A percentile compares a stretch with the other conserved stretches of the same genome.
phyloP scores from a whole-genome alignment of 2,888 invertebrate species.

The Electrophaes corylata region DNA sequence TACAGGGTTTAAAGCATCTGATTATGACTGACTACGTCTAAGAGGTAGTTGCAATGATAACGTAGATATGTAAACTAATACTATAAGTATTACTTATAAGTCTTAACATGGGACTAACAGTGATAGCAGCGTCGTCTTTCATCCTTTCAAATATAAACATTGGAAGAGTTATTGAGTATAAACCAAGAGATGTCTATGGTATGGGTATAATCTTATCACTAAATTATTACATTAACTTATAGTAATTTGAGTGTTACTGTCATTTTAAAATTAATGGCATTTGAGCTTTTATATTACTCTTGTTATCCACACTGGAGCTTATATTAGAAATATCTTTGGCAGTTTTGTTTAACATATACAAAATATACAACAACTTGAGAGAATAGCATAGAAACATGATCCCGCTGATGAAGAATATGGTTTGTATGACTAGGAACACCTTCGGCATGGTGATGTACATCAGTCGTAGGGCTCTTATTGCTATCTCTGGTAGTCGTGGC shows the following conservation, averaged over 20 bases:
- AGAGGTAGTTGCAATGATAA: no score
- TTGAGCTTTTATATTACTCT: constrained; percentile 19
- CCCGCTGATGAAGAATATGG: constrained; percentile 14
- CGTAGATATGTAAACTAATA: no score
- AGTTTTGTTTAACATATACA: constrained; percentile 15
- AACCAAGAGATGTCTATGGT: neutral
- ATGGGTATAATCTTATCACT: neutral
- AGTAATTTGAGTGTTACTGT: neutral
- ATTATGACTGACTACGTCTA: no score
- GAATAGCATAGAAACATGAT: constrained; percentile 14
- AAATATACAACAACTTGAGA: constrained; percentile 16
- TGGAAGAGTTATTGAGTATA: no score
- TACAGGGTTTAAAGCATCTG: no score
- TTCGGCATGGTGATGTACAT: constrained; percentile 37
- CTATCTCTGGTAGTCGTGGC: constrained; percentile 36
- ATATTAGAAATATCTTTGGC: constrained; percentile 9
- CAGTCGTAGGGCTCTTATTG: constrained; percentile 31
- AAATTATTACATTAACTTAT: neutral
- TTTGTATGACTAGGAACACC: constrained; percentile 25
- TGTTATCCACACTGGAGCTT: constrained; percentile 1
- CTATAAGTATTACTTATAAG: no score
- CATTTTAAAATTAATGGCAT: constrained; percentile 26
- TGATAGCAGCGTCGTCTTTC: no score
- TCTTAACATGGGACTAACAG: no score
- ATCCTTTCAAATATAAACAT: no score